Evolutionary conservation across 2,113 vertebrate genomes (phyloP).

Genomic region (Alaudala cheleensis): DNA sequence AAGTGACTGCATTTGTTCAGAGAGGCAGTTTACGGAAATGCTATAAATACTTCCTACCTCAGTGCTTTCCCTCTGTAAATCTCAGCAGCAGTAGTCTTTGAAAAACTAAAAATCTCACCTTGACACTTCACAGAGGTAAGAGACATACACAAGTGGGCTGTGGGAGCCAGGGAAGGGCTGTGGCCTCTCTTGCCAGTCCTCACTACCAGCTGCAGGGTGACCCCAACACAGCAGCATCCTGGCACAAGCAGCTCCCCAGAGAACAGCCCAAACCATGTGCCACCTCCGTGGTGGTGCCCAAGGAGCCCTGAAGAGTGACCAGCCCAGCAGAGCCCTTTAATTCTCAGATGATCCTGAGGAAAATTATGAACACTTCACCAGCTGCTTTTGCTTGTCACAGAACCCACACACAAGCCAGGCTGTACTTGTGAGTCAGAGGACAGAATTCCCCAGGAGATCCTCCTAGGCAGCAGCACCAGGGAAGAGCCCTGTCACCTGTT

Average conservation of each 20-base stretch:
- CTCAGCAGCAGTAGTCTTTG: background rate
- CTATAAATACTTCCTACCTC: background rate
- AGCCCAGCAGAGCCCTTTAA: background rate
- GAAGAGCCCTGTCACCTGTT: background rate
- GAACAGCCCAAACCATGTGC: fast-evolving
- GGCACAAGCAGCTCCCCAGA: background rate
- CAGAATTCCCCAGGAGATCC: background rate
- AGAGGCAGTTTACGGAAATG: background rate
- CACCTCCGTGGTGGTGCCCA: fast-evolving
- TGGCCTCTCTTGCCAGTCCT: background rate
- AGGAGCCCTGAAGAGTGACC: background rate
- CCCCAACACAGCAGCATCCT: background rate
- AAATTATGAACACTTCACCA: background rate
- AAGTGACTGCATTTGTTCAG: background rate
- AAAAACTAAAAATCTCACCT: background rate
- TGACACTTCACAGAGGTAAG: background rate
- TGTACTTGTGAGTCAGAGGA: background rate
- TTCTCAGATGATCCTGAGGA: background rate
- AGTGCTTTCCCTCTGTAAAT: background rate
- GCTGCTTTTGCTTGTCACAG: background rate
- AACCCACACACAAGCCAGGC: background rate
- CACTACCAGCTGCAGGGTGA: background rate
- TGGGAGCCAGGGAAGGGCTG: background rate
- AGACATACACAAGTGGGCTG: background rate
- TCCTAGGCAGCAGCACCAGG: background rate